phyloP scores from a whole-genome alignment of 1,140 invertebrate genomes.

The Drosophila mojavensis region DNA sequence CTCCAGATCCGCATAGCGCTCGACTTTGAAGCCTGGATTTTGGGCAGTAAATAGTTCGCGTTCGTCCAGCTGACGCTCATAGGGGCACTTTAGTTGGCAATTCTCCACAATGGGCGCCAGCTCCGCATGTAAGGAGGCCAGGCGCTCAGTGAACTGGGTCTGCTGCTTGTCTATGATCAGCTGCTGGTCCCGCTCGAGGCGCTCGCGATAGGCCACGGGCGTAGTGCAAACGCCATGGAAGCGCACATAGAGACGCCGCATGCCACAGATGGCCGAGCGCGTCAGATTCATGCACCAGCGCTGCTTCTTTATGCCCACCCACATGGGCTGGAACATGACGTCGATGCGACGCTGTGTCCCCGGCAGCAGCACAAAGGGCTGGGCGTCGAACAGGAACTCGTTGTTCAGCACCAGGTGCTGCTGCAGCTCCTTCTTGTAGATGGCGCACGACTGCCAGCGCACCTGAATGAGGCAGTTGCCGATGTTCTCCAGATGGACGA shows the following conservation, averaged over 20 bases:
- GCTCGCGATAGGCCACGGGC: conserved; percentile 30
- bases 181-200: conserved; percentile 30
- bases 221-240: conserved; percentile 53
- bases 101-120: conserved; percentile 48
- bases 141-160: conserved; percentile 3
- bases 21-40: conserved; percentile 58
- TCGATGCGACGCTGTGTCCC: conserved; percentile 34
- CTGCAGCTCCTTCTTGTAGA: conserved; percentile 16
- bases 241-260: conserved; percentile 32
- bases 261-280: conserved; percentile 48
- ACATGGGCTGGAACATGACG: conserved; percentile 52
- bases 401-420: conserved; percentile 23
- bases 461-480: conserved; percentile 30
- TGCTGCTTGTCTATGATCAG: conserved; percentile 42
- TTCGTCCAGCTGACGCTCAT: conserved; percentile 58
- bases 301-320: conserved; percentile 52
- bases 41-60: conserved; percentile 59
- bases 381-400: conserved; percentile 54
- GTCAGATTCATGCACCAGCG: conserved; percentile 33
- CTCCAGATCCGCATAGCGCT: conserved; percentile 66
- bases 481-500: conserved; percentile 57
- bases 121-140: conserved; percentile 45
- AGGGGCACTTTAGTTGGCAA: conserved; percentile 55
- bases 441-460: conserved; percentile 8
- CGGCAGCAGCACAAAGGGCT: conserved; percentile 41